These are phyloP conservation scores for Ferdinandea cuprea DNA, from an alignment of 2,888 invertebrate species.

Conservation along the genomic window DNA sequence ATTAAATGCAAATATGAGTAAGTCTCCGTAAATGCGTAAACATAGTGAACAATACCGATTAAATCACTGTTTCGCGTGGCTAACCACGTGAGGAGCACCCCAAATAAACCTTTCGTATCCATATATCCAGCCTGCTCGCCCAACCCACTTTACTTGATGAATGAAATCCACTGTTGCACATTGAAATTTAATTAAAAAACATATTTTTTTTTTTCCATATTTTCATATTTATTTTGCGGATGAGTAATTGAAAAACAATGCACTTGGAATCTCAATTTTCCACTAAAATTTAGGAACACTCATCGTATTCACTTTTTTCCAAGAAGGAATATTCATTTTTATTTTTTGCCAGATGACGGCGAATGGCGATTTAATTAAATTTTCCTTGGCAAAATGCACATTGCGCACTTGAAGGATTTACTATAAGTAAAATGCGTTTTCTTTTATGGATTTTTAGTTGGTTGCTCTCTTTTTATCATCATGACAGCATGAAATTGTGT, in stretches of 20 bases:
- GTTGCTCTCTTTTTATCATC: background rate
- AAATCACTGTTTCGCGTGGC: conserved; percentile 39
- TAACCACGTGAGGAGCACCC: conserved; percentile 36
- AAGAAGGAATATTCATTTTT: conserved; percentile 8
- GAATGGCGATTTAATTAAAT: conserved; percentile 9
- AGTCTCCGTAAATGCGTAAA: background rate
- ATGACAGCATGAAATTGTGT: too few species aligned
- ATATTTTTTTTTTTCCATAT: too few species aligned
- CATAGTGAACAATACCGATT: conserved; percentile 15
- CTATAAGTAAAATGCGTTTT: conserved; percentile 14
- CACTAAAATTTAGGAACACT: background rate
- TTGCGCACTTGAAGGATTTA: background rate
- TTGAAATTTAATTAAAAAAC: conserved; percentile 5
- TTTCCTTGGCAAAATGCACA: conserved; percentile 3
- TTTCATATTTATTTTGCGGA: conserved; percentile 5
- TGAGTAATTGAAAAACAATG: background rate
- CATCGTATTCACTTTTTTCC: background rate
- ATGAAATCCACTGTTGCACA: conserved; percentile 1
- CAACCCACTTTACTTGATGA: background rate
- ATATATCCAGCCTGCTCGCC: background rate
- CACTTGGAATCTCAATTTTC: background rate
- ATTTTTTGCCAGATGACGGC: conserved; percentile 14
- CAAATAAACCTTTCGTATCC: conserved; percentile 3
- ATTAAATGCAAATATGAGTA: conserved; percentile 6
- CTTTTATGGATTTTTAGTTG: background rate